phyloP scores from a whole-genome alignment of 2,888 invertebrate species.

The Lapara coniferarum region DNA sequence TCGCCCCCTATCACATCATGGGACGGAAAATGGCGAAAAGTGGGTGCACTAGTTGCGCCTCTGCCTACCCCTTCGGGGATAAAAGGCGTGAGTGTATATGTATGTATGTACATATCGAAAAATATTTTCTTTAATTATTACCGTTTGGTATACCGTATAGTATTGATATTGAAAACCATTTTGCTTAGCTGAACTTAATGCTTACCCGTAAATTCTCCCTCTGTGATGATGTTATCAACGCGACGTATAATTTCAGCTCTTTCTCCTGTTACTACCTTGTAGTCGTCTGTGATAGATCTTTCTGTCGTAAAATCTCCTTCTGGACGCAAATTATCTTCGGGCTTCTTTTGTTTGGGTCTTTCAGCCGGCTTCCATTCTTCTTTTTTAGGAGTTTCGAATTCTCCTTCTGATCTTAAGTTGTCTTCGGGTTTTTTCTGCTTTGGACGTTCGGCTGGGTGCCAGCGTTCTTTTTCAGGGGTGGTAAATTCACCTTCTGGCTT shows the following conservation, averaged over 20 bases:
- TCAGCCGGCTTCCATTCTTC: conserved; percentile 76
- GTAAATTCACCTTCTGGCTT: conserved; percentile 78
- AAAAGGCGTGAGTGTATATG: too few species aligned
- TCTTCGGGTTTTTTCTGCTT: conserved; percentile 81
- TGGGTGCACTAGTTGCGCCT: too few species aligned
- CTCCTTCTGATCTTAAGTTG: conserved; percentile 84
- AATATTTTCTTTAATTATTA: too few species aligned
- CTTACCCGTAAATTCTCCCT: conserved; percentile 87
- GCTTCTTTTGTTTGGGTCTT: conserved; percentile 71
- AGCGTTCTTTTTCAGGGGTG: conserved; percentile 58
- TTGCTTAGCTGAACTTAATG: conserved; percentile 38
- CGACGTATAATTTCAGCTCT: conserved; percentile 86
- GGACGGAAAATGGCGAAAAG: too few species aligned
- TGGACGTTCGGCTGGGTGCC: conserved; percentile 79
- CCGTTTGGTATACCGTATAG: too few species aligned
- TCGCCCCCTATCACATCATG: too few species aligned
- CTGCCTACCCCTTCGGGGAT: too few species aligned
- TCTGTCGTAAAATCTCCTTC: conserved; percentile 84
- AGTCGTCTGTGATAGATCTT: conserved; percentile 82
- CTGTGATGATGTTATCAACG: conserved; percentile 86
- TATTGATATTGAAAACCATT: too few species aligned
- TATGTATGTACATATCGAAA: too few species aligned
- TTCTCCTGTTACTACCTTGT: conserved; percentile 84
- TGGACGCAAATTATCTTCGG: conserved; percentile 77
- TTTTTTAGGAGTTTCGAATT: conserved; percentile 79